Conservation (phyloP, 1,140 invertebrate genomes). For the Drosophila santomea region DNA sequence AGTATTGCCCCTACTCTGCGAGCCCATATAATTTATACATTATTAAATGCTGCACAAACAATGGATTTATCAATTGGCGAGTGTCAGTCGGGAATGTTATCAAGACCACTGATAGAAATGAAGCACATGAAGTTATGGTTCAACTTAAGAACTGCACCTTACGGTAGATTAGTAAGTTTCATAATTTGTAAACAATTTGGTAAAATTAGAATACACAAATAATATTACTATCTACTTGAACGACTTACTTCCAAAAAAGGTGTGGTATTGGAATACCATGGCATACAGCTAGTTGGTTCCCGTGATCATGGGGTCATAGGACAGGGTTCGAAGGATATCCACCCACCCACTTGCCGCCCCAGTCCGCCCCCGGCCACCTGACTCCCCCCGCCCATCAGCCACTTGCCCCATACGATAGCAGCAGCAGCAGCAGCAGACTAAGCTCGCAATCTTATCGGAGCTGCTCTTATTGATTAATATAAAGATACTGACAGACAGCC, state of each 20-base stretch:
- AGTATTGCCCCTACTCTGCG: conserved; percentile 12
- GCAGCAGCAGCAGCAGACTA: conserved; percentile 28
- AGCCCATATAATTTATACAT: conserved; percentile 49
- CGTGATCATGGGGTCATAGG: background rate
- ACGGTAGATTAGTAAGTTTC: too few species aligned
- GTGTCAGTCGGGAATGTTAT: conserved; percentile 31
- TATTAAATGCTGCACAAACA: conserved; percentile 62
- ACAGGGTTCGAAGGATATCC: conserved; percentile 8
- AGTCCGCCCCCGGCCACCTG: background rate
- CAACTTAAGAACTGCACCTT: background rate
- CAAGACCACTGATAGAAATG: background rate
- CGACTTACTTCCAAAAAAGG: too few species aligned
- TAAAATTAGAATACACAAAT: too few species aligned
- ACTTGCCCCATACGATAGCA: conserved; percentile 4
- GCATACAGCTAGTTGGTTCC: background rate
- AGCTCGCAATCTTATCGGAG: conserved; percentile 62
- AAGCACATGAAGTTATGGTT: background rate
- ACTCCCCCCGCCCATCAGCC: background rate
- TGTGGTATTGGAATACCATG: too few species aligned
- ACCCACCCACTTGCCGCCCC: background rate
- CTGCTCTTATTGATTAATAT: conserved; percentile 80
- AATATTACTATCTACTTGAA: too few species aligned
- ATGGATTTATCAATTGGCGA: conserved; percentile 62
- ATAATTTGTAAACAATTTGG: too few species aligned
- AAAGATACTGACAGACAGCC: conserved; percentile 67